Evolutionary conservation across 1,140 invertebrate genomes (phyloP), one percentile per base, ranked within the genome.

Genomic region (Hyposmocoma kahamanoa): DNA sequence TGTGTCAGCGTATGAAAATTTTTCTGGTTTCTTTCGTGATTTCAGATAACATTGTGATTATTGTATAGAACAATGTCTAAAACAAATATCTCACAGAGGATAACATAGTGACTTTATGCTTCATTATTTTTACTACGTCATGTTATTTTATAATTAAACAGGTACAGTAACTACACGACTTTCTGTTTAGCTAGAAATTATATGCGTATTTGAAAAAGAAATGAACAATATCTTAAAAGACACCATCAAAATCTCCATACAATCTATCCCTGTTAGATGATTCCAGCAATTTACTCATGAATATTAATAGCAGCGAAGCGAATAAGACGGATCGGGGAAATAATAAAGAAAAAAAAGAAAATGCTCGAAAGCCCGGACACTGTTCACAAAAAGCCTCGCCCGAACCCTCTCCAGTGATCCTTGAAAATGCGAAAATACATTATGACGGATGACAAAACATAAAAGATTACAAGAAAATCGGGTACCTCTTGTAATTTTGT

Each of bases 251-350:
- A n/a, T n/a, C n/a, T n/a, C n/a, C n/a, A 10, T 1, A 36, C 15
- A 36, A n/a, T n/a, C n/a, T 17, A 43, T 28, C 43, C 20, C 36
- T 30, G 39, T 41, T 22, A 53, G 62, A 67, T 71, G 58, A 74
- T 78, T 67, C 57, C 64, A 62, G 62, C 73, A 82, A 77, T 75
- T 82, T 77, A 72, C 71, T 81, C 79, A 82, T 79, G 78, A 79
- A 82, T 78, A 81, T 82, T 78, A 73, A 79, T 69, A 46, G 56
- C 62, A 51, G 45, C 62, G 67, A 66, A 62, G 59, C 59, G 50
- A 57, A 62, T 54, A 60, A 53, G 48, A 48, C 53, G 53, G 50
- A 57, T 53, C 56, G 52, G 53, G 22, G 42, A 42, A 56, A 54
- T 38, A 51, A 63, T 58, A 59, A 60, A 46, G 38, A 42, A 47